phyloP scores from a whole-genome alignment of 2,797 vertebrate genomes.

The Odontamblyopus lacepedii region DNA sequence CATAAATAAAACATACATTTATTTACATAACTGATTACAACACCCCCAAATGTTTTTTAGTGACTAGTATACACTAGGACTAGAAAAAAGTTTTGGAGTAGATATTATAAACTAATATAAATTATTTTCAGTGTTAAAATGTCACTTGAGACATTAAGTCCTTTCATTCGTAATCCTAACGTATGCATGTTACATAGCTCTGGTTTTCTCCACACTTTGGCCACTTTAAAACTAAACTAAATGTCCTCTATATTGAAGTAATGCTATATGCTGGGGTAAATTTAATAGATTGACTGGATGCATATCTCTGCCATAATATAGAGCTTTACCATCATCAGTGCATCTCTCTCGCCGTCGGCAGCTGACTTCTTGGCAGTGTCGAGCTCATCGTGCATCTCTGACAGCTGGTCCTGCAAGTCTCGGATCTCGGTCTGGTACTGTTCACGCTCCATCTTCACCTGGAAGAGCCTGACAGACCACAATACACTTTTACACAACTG shows the following conservation, averaged over 20 bases:
- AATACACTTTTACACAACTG: slow-evolving; percentile 36
- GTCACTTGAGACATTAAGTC: not conserved
- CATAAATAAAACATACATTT: not conserved
- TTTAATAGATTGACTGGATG: too few relatives aligned
- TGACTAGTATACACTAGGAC: not conserved
- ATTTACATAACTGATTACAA: not conserved
- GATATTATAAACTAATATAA: not conserved
- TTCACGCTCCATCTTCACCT: slow-evolving; percentile 97
- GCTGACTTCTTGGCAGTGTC: slow-evolving; percentile 84
- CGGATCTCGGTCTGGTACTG: slow-evolving; percentile 95
- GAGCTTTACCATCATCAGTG: slow-evolving; percentile 83
- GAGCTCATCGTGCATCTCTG: slow-evolving; percentile 97
- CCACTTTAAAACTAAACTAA: not conserved
- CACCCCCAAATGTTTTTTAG: too few relatives aligned
- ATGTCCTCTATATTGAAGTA: not conserved
- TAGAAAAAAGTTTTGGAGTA: not conserved
- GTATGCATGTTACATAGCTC: not conserved
- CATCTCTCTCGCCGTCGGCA: slow-evolving; percentile 83
- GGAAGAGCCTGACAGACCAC: slow-evolving; percentile 84
- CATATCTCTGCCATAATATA: too few relatives aligned
- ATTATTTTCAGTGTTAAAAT: not conserved
- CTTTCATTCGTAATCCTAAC: not conserved
- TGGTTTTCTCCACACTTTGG: not conserved
- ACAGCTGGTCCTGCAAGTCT: slow-evolving; percentile 97
- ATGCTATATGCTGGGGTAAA: not conserved